These are phyloP conservation scores for Alethe castanea DNA, from an alignment of 2,113 vertebrate genomes.

Conservation along the genomic window DNA sequence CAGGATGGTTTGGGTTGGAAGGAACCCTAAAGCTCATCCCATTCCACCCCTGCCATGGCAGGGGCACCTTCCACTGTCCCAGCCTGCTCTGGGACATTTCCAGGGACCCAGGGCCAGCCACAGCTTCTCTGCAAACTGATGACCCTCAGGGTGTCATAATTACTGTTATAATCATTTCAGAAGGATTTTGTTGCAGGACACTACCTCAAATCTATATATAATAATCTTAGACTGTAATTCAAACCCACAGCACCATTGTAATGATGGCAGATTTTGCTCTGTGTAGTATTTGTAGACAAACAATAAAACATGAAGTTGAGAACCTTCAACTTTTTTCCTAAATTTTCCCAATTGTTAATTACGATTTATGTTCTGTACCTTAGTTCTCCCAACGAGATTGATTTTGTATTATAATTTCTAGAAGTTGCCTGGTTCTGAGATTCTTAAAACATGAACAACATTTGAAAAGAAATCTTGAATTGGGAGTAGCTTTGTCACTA, in stretches of 20 bases:
- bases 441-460: neutral
- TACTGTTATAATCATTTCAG: neutral
- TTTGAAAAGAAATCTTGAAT: neutral
- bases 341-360: neutral
- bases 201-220: neutral
- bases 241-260: neutral
- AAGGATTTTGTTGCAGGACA: neutral
- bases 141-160: neutral
- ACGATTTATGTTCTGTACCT: neutral
- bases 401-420: neutral
- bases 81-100: accelerated
- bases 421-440: constrained; percentile 5
- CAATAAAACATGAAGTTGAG: neutral
- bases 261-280: neutral
- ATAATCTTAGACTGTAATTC: neutral
- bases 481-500: neutral
- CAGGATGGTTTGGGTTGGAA: neutral
- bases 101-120: neutral
- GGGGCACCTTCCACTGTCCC: neutral
- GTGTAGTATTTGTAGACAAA: neutral
- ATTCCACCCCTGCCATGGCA: neutral
- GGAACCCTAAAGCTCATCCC: neutral
- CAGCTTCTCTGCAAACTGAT: neutral
- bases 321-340: neutral
- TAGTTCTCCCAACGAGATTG: neutral